Base-by-base conservation (phyloP, 1,140 invertebrate genomes). In the Phymastichus coffea region DNA sequence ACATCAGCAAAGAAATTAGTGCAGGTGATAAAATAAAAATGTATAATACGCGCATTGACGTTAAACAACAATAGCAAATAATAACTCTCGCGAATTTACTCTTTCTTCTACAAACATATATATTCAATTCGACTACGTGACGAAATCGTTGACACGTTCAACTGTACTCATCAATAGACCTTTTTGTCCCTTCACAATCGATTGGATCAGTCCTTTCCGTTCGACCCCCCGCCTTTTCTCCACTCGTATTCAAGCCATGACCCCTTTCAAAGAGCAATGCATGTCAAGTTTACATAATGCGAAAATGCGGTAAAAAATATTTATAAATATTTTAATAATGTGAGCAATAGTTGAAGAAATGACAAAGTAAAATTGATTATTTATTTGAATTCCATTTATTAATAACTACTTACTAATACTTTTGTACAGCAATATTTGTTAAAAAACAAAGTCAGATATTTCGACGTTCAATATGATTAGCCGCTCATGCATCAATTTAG, bases 181-280 rank as follows among this genome's bases (percentile, higher is more conserved):
- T 57, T 51, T 52, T 48, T 57, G 30, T 57, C 43, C 44, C 44
- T 48, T 47, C 23, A 47, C 54, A 57, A 57, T 57, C 54, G 43
- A 57, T 57, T 23, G 26, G 43, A 57, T 57, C 44, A 47, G 44
- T 38, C 30, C 43, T 57, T 57, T 57, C 38, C 43, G 30, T 57
- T 47, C 38, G 20, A 12, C 46, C 47, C 33, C 41, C n/a, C 30
- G 19, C 25, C 22, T 8, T 40, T 38, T 17, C 33, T 15, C 1
- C 6, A n/a, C 17, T 43, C 1, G 23, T 22, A 54, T 54, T 54
- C 38, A 38, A 43, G 26, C 14, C 52, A 43, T 54, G 38, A 54
- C 38, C 25, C 26, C 19, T 43, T 44, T 54, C 19, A 43, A 33
- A 12, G 19, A 30, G 23, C 25, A 54, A 43, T 43, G 52, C 52